These are phyloP conservation scores for Numida meleagris DNA, from an alignment of 2,113 vertebrate species.

Conservation along the genomic window DNA sequence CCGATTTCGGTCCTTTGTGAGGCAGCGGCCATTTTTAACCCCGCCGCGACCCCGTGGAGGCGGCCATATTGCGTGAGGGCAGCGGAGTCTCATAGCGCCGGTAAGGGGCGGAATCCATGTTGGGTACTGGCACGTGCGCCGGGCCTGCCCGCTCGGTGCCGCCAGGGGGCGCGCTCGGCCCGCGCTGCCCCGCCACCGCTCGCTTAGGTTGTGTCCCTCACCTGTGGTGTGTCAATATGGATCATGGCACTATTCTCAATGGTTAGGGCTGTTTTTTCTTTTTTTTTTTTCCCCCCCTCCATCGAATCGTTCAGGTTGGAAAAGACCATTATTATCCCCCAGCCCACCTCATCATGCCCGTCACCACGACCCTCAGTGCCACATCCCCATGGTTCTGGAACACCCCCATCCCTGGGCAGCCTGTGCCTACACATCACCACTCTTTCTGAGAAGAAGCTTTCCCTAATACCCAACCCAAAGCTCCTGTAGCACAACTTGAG, in stretches of 20 bases:
- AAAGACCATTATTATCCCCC: too few species aligned
- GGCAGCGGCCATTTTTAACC: rapidly evolving
- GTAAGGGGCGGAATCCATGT: background rate
- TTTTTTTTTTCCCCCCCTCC: background rate
- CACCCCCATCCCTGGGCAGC: too few species aligned
- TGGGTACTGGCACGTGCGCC: background rate
- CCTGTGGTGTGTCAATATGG: too few species aligned
- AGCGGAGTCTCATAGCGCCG: rapidly evolving
- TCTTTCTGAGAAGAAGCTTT: too few species aligned
- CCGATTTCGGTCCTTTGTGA: rapidly evolving
- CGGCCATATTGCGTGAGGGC: background rate
- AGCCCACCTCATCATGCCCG: rapidly evolving
- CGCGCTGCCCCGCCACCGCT: background rate
- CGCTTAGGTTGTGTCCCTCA: too few species aligned
- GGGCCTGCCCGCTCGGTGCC: background rate
- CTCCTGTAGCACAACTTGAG: too few species aligned
- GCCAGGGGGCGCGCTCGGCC: background rate
- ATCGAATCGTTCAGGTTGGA: too few species aligned
- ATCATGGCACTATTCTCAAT: background rate
- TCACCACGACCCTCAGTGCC: too few species aligned
- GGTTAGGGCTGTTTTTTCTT: background rate
- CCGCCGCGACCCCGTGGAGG: rapidly evolving
- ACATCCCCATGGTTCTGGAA: too few species aligned
- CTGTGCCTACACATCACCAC: too few species aligned
- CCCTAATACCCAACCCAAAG: too few species aligned